Conservation (phyloP, 23 tunicate species). For the Trididemnum clinides region DNA sequence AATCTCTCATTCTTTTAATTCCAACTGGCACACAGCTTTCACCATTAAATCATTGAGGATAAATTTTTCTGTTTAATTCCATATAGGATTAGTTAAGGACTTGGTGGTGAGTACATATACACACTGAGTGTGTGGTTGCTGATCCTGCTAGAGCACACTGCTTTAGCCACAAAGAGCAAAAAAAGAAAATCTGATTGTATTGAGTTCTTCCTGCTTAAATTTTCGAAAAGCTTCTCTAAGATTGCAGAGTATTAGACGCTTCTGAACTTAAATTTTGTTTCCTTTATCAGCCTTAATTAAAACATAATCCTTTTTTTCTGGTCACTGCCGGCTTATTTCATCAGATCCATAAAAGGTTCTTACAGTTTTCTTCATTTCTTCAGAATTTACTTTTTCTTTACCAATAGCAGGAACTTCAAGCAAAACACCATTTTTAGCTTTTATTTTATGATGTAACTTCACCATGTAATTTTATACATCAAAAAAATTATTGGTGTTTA, state of each 20-base stretch:
- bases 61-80: not conserved
- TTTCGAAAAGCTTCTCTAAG: not conserved
- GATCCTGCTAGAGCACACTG: constrained; percentile 29
- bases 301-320: constrained; percentile 9
- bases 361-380: not conserved
- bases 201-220: constrained; percentile 3
- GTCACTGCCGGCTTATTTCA: not conserved
- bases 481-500: not conserved
- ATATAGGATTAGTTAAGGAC: not conserved
- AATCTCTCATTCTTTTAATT: not conserved
- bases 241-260: constrained; percentile 15
- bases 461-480: not conserved
- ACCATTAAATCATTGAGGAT: not conserved
- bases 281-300: not conserved
- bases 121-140: constrained; percentile 41
- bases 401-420: not conserved
- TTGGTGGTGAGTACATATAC: constrained; percentile 21
- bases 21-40: constrained; percentile 2
- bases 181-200: constrained; percentile 7
- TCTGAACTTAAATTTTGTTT: constrained; percentile 2
- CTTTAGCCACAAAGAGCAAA: constrained; percentile 8
- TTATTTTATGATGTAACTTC: not conserved
- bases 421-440: constrained; percentile 2
- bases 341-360: not conserved
- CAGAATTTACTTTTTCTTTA: not conserved